phyloP scores from a whole-genome alignment of 2,888 invertebrate genomes.

The Plebejus melissa region DNA sequence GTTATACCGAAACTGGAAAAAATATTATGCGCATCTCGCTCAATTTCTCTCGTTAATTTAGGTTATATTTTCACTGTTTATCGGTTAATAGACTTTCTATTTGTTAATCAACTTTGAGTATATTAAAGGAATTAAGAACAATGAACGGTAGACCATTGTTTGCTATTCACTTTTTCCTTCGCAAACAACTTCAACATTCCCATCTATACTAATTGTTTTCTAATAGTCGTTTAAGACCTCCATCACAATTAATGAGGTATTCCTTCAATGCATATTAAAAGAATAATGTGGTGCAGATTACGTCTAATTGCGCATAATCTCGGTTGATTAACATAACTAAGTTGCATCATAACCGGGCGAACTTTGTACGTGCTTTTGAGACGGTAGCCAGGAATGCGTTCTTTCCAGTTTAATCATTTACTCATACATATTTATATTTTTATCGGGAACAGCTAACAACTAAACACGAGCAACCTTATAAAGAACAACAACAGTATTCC shows the following conservation, averaged over 20 bases:
- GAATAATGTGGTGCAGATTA: conserved; percentile 11
- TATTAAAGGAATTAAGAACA: conserved; percentile 9
- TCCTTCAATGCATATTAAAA: neutral
- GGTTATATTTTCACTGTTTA: conserved; percentile 25
- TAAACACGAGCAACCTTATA: neutral
- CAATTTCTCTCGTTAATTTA: conserved; percentile 23
- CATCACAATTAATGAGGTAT: neutral
- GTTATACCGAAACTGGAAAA: conserved; percentile 29
- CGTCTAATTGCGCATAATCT: conserved; percentile 13
- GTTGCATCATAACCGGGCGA: neutral
- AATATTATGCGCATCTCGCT: neutral
- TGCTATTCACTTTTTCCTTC: neutral
- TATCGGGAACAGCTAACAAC: neutral
- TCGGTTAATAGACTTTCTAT: conserved; percentile 20
- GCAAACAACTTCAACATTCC: neutral
- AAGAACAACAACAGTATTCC: neutral
- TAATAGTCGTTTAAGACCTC: neutral
- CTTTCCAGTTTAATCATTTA: conserved; percentile 2
- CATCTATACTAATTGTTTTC: neutral
- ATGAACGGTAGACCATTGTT: neutral
- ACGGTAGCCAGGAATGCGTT: neutral
- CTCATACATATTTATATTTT: neutral
- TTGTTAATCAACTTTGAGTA: conserved; percentile 6
- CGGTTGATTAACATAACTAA: conserved; percentile 9
- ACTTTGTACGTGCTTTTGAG: conserved; percentile 10